These are phyloP conservation scores for Phoeniculus purpureus DNA, from an alignment of 2,797 vertebrate genomes.

Conservation along the genomic window DNA sequence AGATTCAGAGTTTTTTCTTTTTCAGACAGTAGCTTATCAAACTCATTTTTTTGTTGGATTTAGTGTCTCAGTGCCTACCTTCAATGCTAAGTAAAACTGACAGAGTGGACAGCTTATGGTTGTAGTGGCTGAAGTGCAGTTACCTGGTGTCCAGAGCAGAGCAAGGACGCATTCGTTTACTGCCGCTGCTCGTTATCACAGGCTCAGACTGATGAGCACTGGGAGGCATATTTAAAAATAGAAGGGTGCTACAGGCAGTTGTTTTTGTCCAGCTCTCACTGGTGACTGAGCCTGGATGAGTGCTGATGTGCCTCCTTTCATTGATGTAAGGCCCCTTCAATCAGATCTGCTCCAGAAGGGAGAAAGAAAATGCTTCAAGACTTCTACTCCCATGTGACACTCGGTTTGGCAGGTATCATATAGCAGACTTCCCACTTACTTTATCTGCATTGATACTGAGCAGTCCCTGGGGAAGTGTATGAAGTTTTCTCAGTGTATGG, in stretches of 20 bases:
- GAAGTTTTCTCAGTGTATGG: neutral
- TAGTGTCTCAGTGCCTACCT: neutral
- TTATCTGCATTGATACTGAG: neutral
- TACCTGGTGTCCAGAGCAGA: neutral
- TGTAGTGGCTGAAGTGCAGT: neutral
- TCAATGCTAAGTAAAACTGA: neutral
- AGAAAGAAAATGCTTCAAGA: neutral
- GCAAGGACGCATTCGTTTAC: neutral
- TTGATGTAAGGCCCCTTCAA: neutral
- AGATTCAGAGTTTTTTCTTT: neutral
- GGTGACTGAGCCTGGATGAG: neutral
- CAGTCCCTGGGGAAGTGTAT: neutral
- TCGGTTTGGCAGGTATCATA: neutral
- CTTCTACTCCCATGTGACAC: neutral
- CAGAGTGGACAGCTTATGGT: fast-evolving
- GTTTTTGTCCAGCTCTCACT: neutral
- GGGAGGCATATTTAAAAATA: neutral
- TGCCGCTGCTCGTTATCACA: neutral
- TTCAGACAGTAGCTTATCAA: neutral
- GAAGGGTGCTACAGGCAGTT: neutral
- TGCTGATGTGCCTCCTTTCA: neutral
- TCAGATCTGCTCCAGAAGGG: neutral
- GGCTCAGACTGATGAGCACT: neutral
- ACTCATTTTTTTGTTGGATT: neutral
- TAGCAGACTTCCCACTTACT: neutral